phyloP scores from a whole-genome alignment of 2,888 invertebrate species.

The Netelia virgata region DNA sequence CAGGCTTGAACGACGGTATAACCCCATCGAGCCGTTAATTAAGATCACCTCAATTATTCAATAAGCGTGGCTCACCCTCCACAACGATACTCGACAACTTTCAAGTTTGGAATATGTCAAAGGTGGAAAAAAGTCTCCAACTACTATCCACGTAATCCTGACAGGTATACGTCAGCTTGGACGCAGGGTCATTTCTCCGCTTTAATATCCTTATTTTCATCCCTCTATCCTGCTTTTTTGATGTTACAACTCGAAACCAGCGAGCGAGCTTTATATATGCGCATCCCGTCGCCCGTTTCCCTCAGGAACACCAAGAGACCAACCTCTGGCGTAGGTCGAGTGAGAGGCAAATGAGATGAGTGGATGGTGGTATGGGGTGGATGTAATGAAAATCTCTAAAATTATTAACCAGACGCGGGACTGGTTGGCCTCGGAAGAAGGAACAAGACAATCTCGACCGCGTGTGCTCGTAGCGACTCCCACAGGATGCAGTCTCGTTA shows the following conservation, averaged over 20 bases:
- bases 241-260: conserved; percentile 37
- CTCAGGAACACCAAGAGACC: conserved; percentile 51
- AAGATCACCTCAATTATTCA: conserved; percentile 66
- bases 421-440: conserved; percentile 41
- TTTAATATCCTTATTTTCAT: conserved; percentile 46
- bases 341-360: conserved; percentile 40
- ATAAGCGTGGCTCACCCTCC: neutral
- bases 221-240: conserved; percentile 16
- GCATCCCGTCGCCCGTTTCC: conserved; percentile 56
- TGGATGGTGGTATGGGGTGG: conserved; percentile 26
- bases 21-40: conserved; percentile 42
- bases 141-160: too few relatives aligned
- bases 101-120: neutral
- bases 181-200: conserved; percentile 4
- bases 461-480: conserved; percentile 33
- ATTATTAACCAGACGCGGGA: conserved; percentile 63
- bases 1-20: conserved; percentile 12
- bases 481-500: conserved; percentile 50
- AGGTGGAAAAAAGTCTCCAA: neutral
- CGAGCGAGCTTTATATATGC: conserved; percentile 60
- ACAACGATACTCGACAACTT: neutral
- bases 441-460: conserved; percentile 61
- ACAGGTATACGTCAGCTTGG: neutral
- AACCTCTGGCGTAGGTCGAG: conserved; percentile 8
- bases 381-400: conserved; percentile 66